A percentile compares a stretch with the other conserved stretches of the same genome.
phyloP scores from a whole-genome alignment of 2,113 vertebrate species.

The Macaca nemestrina region DNA sequence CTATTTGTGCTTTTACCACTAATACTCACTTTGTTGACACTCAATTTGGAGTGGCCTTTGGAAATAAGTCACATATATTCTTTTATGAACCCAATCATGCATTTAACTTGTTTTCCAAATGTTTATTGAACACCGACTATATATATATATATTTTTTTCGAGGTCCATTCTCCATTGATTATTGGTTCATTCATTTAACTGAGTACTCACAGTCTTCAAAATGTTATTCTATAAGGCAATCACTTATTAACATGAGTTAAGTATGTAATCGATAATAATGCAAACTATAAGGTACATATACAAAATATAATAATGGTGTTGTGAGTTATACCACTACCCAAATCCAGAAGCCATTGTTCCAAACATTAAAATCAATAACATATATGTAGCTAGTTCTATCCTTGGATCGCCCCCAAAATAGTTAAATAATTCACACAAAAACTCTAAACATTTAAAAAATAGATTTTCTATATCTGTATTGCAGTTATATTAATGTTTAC shows the following conservation, averaged over 20 bases:
- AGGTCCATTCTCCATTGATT: not conserved
- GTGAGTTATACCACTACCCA: not conserved
- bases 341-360: not conserved
- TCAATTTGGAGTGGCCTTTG: constrained; percentile 1
- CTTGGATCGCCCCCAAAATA: not conserved
- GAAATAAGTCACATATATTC: not conserved
- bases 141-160: no score
- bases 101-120: constrained; percentile 15
- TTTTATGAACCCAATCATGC: not conserved
- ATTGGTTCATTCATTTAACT: not conserved
- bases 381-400: not conserved
- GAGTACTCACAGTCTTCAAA: not conserved
- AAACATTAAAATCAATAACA: not conserved
- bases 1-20: not conserved
- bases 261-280: not conserved
- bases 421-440: not conserved
- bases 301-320: not conserved
- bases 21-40: not conserved
- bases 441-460: not conserved
- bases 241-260: not conserved
- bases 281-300: not conserved
- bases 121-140: not conserved
- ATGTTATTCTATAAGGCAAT: not conserved
- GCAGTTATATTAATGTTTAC: not conserved
- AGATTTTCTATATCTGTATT: not conserved